Conservation (phyloP, 2,888 invertebrate genomes). For the Anthophora plumipes region DNA sequence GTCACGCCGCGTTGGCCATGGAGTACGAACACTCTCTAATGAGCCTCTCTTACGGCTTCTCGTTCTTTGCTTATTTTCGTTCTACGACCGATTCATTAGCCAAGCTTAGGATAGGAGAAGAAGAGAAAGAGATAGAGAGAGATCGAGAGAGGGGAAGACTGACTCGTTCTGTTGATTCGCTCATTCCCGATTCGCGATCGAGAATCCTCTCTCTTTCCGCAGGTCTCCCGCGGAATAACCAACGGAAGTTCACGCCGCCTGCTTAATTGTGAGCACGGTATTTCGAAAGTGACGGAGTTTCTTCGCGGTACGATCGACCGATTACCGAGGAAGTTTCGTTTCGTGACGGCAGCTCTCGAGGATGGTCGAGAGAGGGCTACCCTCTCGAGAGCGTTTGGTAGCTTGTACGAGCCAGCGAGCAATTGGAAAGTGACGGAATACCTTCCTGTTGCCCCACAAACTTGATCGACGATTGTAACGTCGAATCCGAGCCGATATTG, state of each 20-base stretch:
- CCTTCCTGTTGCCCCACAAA: constrained; percentile 20
- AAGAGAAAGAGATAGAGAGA: no score
- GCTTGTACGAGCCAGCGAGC: not conserved
- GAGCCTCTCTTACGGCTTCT: constrained; percentile 80
- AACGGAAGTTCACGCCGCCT: constrained; percentile 33
- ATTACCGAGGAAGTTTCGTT: not conserved
- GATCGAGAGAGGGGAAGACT: not conserved
- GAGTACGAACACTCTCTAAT: constrained; percentile 84
- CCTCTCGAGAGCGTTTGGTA: not conserved
- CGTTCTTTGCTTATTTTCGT: constrained; percentile 69
- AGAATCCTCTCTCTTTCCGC: constrained; percentile 59
- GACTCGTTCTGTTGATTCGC: constrained; percentile 6
- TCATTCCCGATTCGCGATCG: constrained; percentile 34
- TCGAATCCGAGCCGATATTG: constrained; percentile 11
- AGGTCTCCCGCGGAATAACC: constrained; percentile 28
- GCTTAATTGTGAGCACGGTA: constrained; percentile 19
- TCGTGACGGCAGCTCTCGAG: no score
- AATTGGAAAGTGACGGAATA: constrained; percentile 35
- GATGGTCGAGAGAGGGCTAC: not conserved
- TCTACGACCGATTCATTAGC: constrained; percentile 77
- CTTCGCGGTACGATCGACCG: constrained; percentile 25
- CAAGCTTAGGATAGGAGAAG: not conserved
- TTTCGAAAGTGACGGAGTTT: constrained; percentile 57
- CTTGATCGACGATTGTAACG: constrained; percentile 18
- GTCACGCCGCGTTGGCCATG: constrained; percentile 84